Base-by-base conservation (phyloP, 2,888 invertebrate species). In the Clepsis dumicolana region DNA sequence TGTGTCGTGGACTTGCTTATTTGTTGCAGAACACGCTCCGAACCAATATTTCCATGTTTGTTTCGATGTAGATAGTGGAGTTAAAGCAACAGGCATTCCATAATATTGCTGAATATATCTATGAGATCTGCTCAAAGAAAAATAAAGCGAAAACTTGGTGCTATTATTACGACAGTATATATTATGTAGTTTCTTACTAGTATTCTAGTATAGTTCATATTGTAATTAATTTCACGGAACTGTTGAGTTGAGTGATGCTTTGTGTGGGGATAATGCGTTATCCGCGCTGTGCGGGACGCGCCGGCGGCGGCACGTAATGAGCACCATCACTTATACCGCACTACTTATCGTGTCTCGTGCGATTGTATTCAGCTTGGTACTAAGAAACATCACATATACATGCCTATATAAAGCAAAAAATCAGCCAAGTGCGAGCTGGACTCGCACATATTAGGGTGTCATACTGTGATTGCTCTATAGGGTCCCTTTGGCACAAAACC, bases 1-100 rank as follows among this genome's bases (percentile, higher is more conserved):
- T 71, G 73, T 73, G 75, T 74, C 77, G 75, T 76, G 75, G 76
- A 79, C 75, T 76, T 71, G 76, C 78, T 78, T 80, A 80, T 83
- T 80, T 80, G 78, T 75, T 75, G 74, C 72, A 69, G 77, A 72
- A 84, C 83, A 83, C 77, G 79, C 73, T 76, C 74, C 77, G 75
- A 77, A 78, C 80, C 74, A 75, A 78, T 85, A 85, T 83, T 82
- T 81, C 80, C 79, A 83, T 80, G 79, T 81, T 77, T 75, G 64
- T 74, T 80, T 81, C 41, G 68, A 66, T 21, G 65, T n/a, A 64
- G 59, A 64, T 59, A 64, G 67, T 16, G 29, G 14, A 48, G 74
- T 70, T 81, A 79, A 77, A 74, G 56, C 77, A 80, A 80, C 75
- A 80, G 74, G 80, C 77, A 78, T 82, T 78, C 80, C 75, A 73